phyloP scores from a whole-genome alignment of 2,888 invertebrate species.

The Julus scanicus region DNA sequence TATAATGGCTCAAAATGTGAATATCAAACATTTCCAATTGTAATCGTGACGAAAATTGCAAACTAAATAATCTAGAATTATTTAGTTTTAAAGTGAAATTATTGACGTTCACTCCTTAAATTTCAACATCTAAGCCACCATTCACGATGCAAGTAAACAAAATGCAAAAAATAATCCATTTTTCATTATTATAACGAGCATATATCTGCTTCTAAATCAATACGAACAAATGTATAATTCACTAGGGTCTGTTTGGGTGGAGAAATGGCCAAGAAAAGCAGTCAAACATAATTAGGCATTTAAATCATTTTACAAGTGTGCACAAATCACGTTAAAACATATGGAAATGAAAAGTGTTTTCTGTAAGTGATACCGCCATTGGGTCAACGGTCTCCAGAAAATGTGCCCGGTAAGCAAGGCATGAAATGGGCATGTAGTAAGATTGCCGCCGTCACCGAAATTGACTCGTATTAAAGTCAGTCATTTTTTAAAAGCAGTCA shows the following conservation, averaged over 20 bases:
- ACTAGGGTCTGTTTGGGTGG: neutral
- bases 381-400: conserved; percentile 3
- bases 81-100: no score
- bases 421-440: conserved; percentile 7
- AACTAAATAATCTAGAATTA: no score
- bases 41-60: no score
- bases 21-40: no score
- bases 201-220: neutral
- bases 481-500: conserved; percentile 23
- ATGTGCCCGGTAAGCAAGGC: conserved; percentile 10
- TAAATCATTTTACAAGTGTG: neutral
- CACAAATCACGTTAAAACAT: neutral
- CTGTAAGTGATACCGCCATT: neutral
- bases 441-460: neutral
- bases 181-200: neutral
- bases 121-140: neutral
- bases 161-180: neutral
- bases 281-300: neutral
- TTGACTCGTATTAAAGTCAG: neutral
- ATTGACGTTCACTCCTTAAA: no score
- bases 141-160: neutral
- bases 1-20: no score
- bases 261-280: neutral
- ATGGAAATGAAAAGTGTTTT: conserved; percentile 16
- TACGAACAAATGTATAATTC: neutral